phyloP scores from a whole-genome alignment of 1,140 invertebrate genomes.

The Ectropis grisescens region DNA sequence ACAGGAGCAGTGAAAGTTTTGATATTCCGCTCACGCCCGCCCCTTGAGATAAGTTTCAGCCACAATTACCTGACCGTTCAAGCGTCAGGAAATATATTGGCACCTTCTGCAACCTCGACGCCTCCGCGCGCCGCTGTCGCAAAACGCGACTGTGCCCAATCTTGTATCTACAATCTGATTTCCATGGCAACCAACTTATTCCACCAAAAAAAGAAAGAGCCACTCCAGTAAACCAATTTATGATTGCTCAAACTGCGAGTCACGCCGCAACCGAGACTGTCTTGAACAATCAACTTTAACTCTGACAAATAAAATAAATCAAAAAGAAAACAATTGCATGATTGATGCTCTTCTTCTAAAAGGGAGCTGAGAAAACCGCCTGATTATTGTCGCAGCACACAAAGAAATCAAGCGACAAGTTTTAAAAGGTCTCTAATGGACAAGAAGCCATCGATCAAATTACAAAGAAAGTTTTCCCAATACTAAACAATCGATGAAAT shows the following conservation, averaged over 20 bases:
- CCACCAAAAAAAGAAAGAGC: conserved; percentile 8
- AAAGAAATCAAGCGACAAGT: conserved; percentile 63
- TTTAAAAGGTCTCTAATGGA: conserved; percentile 65
- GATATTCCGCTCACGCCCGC: conserved; percentile 55
- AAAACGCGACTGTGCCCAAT: conserved; percentile 17
- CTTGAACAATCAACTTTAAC: conserved; percentile 8
- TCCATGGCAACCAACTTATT: conserved; percentile 21
- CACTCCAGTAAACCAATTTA: conserved; percentile 11
- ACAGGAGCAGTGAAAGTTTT: conserved; percentile 34
- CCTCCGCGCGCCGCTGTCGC: conserved; percentile 13
- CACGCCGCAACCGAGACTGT: conserved; percentile 4
- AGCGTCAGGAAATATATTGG: conserved; percentile 66
- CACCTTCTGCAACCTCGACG: conserved; percentile 42
- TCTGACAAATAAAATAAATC: conserved; percentile 23
- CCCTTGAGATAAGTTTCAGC: conserved; percentile 63
- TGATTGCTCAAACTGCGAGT: conserved; percentile 11
- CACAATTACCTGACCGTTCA: conserved; percentile 68
- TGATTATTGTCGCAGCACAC: conserved; percentile 53
- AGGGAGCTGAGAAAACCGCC: conserved; percentile 41
- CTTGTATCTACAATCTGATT: conserved; percentile 43
- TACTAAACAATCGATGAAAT: conserved; percentile 57
- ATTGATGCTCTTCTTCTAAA: conserved; percentile 51
- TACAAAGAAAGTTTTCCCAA: conserved; percentile 57
- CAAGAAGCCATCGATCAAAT: conserved; percentile 66
- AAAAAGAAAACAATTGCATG: conserved; percentile 30